Evolutionary conservation across 2,113 vertebrate species (phyloP).

Genomic region (Sterna hirundo): DNA sequence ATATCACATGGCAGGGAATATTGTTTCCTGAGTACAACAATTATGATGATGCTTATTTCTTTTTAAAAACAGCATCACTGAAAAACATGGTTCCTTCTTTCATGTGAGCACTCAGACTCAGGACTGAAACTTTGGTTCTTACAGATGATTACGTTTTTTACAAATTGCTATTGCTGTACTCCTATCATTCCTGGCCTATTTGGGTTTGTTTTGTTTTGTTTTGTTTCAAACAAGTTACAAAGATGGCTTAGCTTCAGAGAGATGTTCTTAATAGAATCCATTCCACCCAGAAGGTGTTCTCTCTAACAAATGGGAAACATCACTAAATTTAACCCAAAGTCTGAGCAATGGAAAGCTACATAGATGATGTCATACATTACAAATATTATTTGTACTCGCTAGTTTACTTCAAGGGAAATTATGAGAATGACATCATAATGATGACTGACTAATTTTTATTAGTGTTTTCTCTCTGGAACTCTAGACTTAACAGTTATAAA

Average conservation of each 20-base stretch:
- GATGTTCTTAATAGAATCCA: conserved; percentile 69
- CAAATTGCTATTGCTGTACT: neutral
- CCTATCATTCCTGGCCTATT: neutral
- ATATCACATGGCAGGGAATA: neutral
- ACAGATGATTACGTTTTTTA: neutral
- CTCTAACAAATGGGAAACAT: conserved; percentile 79
- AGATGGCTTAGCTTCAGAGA: conserved; percentile 67
- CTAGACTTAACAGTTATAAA: conserved; percentile 67
- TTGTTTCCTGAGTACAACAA: neutral
- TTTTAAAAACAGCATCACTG: neutral
- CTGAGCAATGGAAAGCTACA: conserved; percentile 82
- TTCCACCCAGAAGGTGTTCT: conserved; percentile 73
- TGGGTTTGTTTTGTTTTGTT: neutral
- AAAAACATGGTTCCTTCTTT: neutral
- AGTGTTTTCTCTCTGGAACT: conserved; percentile 76
- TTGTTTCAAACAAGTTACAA: conserved; percentile 38
- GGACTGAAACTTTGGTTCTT: neutral
- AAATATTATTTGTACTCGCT: conserved; percentile 86
- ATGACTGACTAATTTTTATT: conserved; percentile 79
- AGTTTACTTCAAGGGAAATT: conserved; percentile 81
- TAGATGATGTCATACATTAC: conserved; percentile 83
- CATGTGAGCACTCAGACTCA: neutral
- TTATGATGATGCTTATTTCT: neutral
- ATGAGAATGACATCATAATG: conserved; percentile 80
- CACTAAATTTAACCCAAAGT: conserved; percentile 71